A percentile compares a stretch with the other conserved stretches of the same genome.
phyloP scores from a whole-genome alignment of 2,113 vertebrate genomes.

The Eudyptes chrysolophus region DNA sequence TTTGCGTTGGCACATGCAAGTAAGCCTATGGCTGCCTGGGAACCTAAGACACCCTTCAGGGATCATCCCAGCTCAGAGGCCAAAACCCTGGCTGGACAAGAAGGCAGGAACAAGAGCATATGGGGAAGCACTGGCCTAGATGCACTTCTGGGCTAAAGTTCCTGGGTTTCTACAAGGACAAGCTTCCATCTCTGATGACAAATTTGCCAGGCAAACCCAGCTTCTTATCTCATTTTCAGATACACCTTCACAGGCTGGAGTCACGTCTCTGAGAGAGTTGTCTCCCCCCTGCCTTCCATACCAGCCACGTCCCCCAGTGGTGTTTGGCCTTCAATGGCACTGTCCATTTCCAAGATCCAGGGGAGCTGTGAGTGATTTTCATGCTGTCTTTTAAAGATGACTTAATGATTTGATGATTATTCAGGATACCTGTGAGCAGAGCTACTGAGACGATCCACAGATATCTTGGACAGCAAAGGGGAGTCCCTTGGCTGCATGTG shows the following conservation, averaged over 20 bases:
- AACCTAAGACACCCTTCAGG: not conserved
- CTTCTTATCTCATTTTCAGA: not conserved
- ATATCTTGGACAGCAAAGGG: not conserved
- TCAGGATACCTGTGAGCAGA: not conserved
- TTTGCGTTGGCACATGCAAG: not conserved
- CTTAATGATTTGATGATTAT: not conserved
- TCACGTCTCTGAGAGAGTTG: not conserved
- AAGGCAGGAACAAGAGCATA: not conserved
- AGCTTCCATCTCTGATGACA: not conserved
- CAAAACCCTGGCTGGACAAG: not conserved
- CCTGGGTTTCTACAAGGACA: not conserved
- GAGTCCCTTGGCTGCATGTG: not conserved
- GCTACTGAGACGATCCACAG: not conserved
- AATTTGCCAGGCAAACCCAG: not conserved
- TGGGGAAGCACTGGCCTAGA: not conserved
- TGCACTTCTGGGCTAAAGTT: not conserved
- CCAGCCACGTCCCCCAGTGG: not conserved
- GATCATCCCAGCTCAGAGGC: not conserved
- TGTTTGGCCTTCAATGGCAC: not conserved
- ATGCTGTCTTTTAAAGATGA: not conserved
- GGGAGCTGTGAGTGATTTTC: not conserved
- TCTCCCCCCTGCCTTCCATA: not conserved
- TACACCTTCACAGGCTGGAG: not conserved
- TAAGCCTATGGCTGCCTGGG: not conserved
- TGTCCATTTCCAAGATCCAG: not conserved